Percentiles rank a stretch among this genome's conserved stretches.
phyloP scores from a whole-genome alignment of 53 echinoderm and acorn worm species.

The Mesocentrotus franciscanus region DNA sequence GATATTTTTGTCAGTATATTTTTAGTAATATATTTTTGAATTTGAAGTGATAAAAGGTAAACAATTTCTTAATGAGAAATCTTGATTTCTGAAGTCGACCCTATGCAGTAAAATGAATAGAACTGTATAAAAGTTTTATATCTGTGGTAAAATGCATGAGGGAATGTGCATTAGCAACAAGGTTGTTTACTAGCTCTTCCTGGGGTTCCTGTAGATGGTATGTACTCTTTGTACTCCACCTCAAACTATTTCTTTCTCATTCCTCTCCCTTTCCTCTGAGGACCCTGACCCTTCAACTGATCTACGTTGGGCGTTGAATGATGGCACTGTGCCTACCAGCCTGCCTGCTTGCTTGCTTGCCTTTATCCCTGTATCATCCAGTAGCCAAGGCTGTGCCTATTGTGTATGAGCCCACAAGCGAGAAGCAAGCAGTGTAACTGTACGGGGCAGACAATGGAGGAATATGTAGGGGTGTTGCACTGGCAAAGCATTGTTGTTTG shows the following conservation, averaged over 20 bases:
- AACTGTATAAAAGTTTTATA: background rate
- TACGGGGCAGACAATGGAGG: slow-evolving; percentile 17
- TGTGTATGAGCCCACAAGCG: slow-evolving; percentile 11
- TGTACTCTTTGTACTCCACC: slow-evolving; percentile 37
- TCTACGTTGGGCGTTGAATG: slow-evolving; percentile 7
- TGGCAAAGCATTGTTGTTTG: slow-evolving; percentile 32
- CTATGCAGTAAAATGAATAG: no score
- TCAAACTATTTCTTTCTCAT: slow-evolving; percentile 24
- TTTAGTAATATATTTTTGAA: no score
- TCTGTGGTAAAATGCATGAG: background rate
- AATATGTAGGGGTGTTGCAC: slow-evolving; percentile 45
- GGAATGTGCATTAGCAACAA: slow-evolving; percentile 9
- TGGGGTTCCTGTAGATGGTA: slow-evolving; percentile 38
- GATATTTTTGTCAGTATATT: no score
- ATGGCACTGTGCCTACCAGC: slow-evolving; percentile 57
- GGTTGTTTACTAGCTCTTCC: slow-evolving; percentile 49
- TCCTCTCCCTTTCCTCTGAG: background rate
- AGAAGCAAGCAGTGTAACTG: slow-evolving; percentile 25
- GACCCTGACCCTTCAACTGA: slow-evolving; percentile 59
- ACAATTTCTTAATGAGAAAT: no score
- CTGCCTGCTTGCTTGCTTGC: background rate
- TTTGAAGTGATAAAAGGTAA: no score
- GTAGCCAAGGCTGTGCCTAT: slow-evolving; percentile 35
- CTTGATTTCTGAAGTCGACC: no score
- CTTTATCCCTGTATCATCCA: background rate